phyloP scores from a whole-genome alignment of 2,113 vertebrate genomes.

The Syrrhaptes paradoxus region DNA sequence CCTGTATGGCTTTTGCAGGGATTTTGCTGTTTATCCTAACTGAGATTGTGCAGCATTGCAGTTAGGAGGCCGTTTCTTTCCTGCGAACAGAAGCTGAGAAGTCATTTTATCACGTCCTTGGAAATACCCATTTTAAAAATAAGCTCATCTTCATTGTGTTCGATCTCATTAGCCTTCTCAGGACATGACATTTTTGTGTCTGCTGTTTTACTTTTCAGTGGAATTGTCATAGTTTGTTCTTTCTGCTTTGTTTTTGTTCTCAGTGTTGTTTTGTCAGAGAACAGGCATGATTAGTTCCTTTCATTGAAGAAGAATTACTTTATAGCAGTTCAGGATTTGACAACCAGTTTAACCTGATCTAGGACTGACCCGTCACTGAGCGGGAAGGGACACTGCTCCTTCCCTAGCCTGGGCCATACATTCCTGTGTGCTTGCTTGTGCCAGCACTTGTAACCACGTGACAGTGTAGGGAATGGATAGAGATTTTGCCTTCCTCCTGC shows the following conservation, averaged over 20 bases:
- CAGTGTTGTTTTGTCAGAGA: not conserved
- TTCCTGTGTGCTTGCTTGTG: not conserved
- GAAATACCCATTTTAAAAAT: not conserved
- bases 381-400: not conserved
- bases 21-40: not conserved
- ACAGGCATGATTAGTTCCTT: not conserved
- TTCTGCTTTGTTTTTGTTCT: not conserved
- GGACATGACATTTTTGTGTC: not conserved
- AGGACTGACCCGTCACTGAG: not conserved
- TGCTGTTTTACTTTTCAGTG: not conserved
- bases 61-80: not conserved
- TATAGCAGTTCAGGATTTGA: not conserved
- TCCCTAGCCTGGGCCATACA: not conserved
- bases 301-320: slow-evolving; percentile 5
- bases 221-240: not conserved
- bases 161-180: not conserved
- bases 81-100: not conserved
- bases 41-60: slow-evolving; percentile 1
- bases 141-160: not conserved
- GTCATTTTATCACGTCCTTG: not conserved
- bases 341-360: not conserved
- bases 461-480: not conserved
- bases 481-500: not conserved
- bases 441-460: not conserved
- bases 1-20: not conserved